Evolutionary conservation across 2,113 vertebrate genomes (phyloP).

Genomic region (Typhlomys cinereus): DNA sequence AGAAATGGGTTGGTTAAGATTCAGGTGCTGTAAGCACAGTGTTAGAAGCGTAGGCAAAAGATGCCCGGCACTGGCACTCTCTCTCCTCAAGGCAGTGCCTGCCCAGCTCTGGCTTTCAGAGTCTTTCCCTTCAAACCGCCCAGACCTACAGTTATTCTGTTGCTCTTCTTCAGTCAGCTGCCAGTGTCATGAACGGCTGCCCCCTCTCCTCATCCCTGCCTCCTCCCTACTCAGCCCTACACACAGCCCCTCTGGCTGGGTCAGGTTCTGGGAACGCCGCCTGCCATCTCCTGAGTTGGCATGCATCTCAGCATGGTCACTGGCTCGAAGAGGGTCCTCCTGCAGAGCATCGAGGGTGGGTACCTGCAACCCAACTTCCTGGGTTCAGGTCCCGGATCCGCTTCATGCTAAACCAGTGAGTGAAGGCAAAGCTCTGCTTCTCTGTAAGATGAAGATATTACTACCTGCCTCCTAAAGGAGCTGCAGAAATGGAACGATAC

Average conservation of each 20-base stretch:
- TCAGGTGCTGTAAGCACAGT: neutral
- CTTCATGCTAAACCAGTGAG: neutral
- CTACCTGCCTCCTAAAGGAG: neutral
- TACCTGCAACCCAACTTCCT: neutral
- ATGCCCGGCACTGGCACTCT: neutral
- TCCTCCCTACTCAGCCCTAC: neutral
- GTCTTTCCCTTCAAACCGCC: neutral
- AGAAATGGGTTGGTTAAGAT: neutral
- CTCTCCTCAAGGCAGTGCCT: neutral
- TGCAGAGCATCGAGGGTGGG: too few species aligned
- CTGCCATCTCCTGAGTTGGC: neutral
- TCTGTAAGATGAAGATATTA: neutral
- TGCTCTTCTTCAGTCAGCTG: neutral
- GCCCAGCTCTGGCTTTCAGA: neutral
- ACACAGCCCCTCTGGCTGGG: neutral
- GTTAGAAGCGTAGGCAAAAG: neutral
- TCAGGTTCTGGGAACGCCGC: neutral
- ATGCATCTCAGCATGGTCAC: neutral
- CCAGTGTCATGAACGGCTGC: neutral
- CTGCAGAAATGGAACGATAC: neutral
- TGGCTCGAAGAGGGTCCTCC: neutral
- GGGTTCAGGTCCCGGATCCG: neutral
- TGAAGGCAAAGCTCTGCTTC: neutral
- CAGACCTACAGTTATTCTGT: neutral
- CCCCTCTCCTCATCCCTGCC: too few species aligned